Conservation (phyloP, 1,140 invertebrate genomes). For the Nephila pilipes region DNA sequence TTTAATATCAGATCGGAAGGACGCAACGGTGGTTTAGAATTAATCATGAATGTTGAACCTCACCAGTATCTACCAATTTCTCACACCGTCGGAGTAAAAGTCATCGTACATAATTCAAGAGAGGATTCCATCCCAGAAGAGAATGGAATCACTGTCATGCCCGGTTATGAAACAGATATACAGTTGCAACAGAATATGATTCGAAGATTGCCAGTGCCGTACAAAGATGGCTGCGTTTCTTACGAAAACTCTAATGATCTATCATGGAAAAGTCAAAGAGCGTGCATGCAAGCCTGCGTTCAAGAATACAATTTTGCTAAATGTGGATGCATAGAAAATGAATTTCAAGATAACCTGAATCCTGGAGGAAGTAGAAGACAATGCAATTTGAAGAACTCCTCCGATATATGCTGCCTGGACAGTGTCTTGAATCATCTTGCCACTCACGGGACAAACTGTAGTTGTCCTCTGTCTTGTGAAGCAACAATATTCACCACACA, state of each 20-base stretch:
- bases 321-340: slow-evolving; percentile 57
- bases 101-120: slow-evolving; percentile 80
- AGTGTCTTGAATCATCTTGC: not conserved
- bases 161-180: slow-evolving; percentile 80
- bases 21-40: not conserved
- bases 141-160: no score
- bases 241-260: no score
- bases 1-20: not conserved
- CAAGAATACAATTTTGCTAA: no score
- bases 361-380: no score
- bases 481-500: no score
- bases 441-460: no score
- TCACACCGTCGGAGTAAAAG: slow-evolving; percentile 79
- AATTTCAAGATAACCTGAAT: not conserved
- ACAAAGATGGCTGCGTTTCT: slow-evolving; percentile 7
- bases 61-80: slow-evolving; percentile 39
- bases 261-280: not conserved
- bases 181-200: slow-evolving; percentile 72
- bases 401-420: slow-evolving; percentile 53
- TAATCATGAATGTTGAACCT: slow-evolving; percentile 38
- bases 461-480: no score
- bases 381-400: slow-evolving; percentile 19
- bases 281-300: slow-evolving; percentile 38
- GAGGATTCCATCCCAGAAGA: slow-evolving; percentile 81
- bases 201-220: not conserved